A percentile compares a stretch with the other conserved stretches of the same genome.
Conservation (phyloP, 1,140 invertebrate genomes). For the Brachionus asplanchnoidis region DNA sequence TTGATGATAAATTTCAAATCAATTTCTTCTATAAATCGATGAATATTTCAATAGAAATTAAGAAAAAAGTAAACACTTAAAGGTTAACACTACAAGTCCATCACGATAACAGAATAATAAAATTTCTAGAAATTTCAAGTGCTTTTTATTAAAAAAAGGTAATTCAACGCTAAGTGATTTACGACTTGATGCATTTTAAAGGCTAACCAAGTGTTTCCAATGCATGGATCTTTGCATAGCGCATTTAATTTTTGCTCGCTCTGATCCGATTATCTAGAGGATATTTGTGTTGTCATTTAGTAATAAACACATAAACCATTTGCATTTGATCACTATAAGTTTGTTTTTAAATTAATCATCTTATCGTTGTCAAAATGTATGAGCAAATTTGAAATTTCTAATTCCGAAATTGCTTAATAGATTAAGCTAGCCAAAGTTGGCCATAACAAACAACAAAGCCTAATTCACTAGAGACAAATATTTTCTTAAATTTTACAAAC, state of each 20-base stretch:
- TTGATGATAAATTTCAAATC: slow-evolving; percentile 25
- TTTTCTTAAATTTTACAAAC: background rate
- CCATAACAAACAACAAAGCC: background rate
- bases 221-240: background rate
- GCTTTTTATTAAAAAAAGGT: background rate
- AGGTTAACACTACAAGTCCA: background rate
- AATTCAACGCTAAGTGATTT: background rate
- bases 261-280: background rate
- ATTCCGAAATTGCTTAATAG: slow-evolving; percentile 10
- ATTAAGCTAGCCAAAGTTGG: background rate
- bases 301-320: background rate
- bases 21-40: background rate
- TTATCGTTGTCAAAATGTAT: slow-evolving; percentile 16
- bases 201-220: background rate
- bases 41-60: background rate
- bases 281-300: background rate
- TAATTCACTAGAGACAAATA: background rate
- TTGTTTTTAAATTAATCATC: background rate
- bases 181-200: background rate
- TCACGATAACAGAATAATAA: background rate
- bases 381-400: background rate
- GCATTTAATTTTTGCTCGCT: background rate
- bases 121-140: background rate
- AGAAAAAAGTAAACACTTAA: background rate
- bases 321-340: background rate